Conservation (phyloP, 2,113 vertebrate genomes). For the Acanthisitta chloris region DNA sequence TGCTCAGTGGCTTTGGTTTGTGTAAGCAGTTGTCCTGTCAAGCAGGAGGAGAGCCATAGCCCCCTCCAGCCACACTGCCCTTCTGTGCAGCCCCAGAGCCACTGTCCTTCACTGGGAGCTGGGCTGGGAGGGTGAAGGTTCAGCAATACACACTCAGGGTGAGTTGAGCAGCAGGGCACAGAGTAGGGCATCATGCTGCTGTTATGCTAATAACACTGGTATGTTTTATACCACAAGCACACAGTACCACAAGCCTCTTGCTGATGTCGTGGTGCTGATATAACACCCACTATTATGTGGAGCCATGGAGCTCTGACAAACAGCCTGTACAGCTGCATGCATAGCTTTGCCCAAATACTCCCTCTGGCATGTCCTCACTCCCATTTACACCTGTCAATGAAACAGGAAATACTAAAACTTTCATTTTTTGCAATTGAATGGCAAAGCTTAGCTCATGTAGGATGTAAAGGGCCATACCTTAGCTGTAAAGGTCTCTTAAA, state of each 20-base stretch:
- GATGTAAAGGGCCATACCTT: not conserved
- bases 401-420: not conserved
- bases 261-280: not conserved
- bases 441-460: not conserved
- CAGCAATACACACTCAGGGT: not conserved
- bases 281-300: not conserved
- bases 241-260: too few relatives aligned
- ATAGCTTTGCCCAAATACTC: not conserved
- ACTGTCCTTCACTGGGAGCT: accelerated
- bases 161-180: not conserved
- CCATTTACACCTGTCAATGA: not conserved
- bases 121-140: not conserved
- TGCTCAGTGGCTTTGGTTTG: not conserved
- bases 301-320: not conserved
- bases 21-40: not conserved
- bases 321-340: not conserved
- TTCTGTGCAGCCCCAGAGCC: not conserved
- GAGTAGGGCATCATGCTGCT: not conserved
- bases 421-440: not conserved
- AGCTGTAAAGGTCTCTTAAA: not conserved
- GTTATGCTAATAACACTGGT: not conserved
- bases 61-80: not conserved
- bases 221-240: not conserved
- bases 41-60: not conserved
- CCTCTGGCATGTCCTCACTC: not conserved